A percentile compares a stretch with the other conserved stretches of the same genome.
Evolutionary conservation across 2,113 vertebrate species (phyloP).

Genomic region (Triplophysa dalaica): DNA sequence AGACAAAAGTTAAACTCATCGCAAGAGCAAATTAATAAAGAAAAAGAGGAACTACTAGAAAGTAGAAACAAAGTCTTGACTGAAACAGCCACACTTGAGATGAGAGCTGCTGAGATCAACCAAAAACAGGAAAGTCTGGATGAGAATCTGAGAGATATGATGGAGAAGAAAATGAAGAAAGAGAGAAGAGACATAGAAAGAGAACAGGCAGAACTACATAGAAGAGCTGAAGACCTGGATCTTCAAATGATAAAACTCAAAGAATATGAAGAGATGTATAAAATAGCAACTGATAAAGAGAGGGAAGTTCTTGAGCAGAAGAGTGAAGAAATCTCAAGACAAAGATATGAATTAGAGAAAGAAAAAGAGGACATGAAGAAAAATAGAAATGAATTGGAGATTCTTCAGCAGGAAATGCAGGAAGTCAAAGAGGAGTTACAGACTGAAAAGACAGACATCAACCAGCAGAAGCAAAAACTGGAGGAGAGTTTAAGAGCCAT

Average conservation of each 20-base stretch:
- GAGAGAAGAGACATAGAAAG: conserved; percentile 4
- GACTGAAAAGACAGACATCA: neutral
- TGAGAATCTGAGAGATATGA: conserved; percentile 6
- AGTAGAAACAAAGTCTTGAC: neutral
- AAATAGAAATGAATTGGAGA: conserved; percentile 7
- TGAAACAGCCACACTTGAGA: neutral
- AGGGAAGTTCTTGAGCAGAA: conserved; percentile 16
- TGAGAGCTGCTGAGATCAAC: neutral
- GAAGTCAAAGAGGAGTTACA: neutral
- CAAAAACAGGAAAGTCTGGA: neutral
- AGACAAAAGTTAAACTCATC: neutral
- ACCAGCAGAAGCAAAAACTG: conserved; percentile 6
- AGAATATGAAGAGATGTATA: conserved; percentile 11
- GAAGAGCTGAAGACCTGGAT: neutral
- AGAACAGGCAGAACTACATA: conserved; percentile 15
- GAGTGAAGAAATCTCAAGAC: neutral
- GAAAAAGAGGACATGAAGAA: conserved; percentile 22
- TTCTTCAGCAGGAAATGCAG: neutral
- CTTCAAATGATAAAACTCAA: neutral
- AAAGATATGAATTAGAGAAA: conserved; percentile 24
- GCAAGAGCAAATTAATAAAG: neutral
- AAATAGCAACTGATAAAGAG: conserved; percentile 22
- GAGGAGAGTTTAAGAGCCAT: conserved; percentile 5
- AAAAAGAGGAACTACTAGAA: neutral
- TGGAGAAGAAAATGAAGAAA: too few relatives aligned